Evolutionary conservation across 2,797 vertebrate species (phyloP).

Genomic region (Galagoides demidoff): DNA sequence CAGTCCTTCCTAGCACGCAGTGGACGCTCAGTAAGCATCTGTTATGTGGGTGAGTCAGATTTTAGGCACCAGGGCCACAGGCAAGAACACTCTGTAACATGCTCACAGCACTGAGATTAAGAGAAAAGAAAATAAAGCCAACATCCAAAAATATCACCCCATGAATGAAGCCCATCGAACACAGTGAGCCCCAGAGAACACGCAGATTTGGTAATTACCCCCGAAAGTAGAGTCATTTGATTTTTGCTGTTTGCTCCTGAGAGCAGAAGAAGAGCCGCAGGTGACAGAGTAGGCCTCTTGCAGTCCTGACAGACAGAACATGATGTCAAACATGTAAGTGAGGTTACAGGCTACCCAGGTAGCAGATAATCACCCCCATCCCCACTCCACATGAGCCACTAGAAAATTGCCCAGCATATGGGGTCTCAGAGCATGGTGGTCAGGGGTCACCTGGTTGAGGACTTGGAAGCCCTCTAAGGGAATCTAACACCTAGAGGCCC

Average conservation of each 20-base stretch:
- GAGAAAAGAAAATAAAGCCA: slow-evolving; percentile 1
- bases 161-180: neutral
- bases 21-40: neutral
- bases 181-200: slow-evolving; percentile 68
- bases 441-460: neutral
- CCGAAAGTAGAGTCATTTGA: slow-evolving; percentile 84
- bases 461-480: neutral
- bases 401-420: neutral
- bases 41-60: neutral
- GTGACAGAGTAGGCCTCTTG: slow-evolving; percentile 96
- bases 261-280: slow-evolving; percentile 94
- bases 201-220: slow-evolving; percentile 86
- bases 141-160: neutral
- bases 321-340: slow-evolving; percentile 73
- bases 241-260: slow-evolving; percentile 86
- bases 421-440: neutral
- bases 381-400: neutral
- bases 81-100: neutral
- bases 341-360: slow-evolving; percentile 53
- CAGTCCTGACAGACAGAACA: slow-evolving; percentile 86
- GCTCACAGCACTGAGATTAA: neutral
- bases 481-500: neutral
- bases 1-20: neutral
- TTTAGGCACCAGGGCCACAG: neutral
- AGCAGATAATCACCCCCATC: neutral